phyloP scores from a whole-genome alignment of 2,797 vertebrate species.

The Echeneis naucrates region DNA sequence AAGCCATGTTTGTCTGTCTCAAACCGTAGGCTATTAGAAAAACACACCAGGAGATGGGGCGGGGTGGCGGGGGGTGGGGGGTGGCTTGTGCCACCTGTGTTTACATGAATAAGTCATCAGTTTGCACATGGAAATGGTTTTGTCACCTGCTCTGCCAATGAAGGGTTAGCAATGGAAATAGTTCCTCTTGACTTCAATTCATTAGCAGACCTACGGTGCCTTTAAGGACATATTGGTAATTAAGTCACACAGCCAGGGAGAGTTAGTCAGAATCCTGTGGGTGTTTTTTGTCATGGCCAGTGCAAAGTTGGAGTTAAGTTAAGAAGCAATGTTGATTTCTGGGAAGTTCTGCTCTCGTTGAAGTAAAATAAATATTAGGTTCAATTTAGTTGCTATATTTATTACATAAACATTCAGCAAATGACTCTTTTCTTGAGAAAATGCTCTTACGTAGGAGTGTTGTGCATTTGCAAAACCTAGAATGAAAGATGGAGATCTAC shows the following conservation, averaged over 20 bases:
- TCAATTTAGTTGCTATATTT: conserved; percentile 17
- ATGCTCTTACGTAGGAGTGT: background rate
- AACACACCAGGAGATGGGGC: conserved; percentile 41
- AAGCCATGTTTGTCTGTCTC: conserved; percentile 51
- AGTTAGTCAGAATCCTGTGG: conserved; percentile 8
- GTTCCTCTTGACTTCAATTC: conserved; percentile 21
- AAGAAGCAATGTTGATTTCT: conserved; percentile 1
- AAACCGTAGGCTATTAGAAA: conserved; percentile 47
- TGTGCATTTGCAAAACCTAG: background rate
- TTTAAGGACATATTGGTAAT: conserved; percentile 30
- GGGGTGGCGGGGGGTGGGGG: conserved; percentile 37
- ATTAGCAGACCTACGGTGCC: conserved; percentile 21
- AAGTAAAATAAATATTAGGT: conserved; percentile 5
- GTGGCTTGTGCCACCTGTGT: conserved; percentile 59
- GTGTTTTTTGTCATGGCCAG: conserved; percentile 18
- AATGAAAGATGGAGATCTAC: background rate
- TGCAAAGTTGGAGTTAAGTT: conserved; percentile 10
- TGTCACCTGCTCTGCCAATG: conserved; percentile 36
- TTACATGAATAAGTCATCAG: conserved; percentile 56
- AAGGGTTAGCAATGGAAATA: conserved; percentile 30
- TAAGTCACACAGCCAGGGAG: conserved; percentile 16
- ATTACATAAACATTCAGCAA: conserved; percentile 22
- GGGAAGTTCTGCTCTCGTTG: conserved; percentile 4
- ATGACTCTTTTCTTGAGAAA: conserved; percentile 11
- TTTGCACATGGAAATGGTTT: conserved; percentile 42